phyloP scores from a whole-genome alignment of 2,888 invertebrate genomes.

The Clivina fossor region DNA sequence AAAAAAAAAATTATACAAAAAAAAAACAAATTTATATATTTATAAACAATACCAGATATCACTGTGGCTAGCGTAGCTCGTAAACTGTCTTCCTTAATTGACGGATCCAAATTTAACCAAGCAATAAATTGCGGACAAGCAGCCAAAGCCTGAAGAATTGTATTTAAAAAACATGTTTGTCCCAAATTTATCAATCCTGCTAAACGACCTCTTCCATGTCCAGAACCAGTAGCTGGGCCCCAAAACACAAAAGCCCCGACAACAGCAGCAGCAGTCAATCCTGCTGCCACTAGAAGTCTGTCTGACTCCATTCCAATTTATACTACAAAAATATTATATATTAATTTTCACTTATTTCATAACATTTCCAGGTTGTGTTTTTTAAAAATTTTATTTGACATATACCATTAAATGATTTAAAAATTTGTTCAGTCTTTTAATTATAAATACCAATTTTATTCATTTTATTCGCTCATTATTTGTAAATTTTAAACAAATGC shows the following conservation, averaged over 20 bases:
- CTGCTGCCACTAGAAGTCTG: conserved; percentile 75
- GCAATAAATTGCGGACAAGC: conserved; percentile 81
- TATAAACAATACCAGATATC: conserved; percentile 62
- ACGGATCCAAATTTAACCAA: conserved; percentile 74
- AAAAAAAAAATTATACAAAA: background rate
- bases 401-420: background rate
- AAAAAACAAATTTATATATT: conserved; percentile 7
- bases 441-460: conserved; percentile 3
- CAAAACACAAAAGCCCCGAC: conserved; percentile 83
- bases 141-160: conserved; percentile 85
- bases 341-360: background rate
- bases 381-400: background rate
- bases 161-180: conserved; percentile 91
- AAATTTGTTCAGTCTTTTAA: conserved; percentile 1
- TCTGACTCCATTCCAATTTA: conserved; percentile 65
- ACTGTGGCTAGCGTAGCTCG: conserved; percentile 74
- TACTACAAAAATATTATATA: conserved; percentile 4
- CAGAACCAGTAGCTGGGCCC: conserved; percentile 69
- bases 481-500: too few relatives aligned
- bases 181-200: conserved; percentile 89
- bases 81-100: conserved; percentile 68
- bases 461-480: background rate
- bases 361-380: background rate
- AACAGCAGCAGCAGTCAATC: conserved; percentile 77
- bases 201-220: conserved; percentile 64